Conservation (phyloP, 2,797 vertebrate genomes). For the Hippopotamyrus pictus region DNA sequence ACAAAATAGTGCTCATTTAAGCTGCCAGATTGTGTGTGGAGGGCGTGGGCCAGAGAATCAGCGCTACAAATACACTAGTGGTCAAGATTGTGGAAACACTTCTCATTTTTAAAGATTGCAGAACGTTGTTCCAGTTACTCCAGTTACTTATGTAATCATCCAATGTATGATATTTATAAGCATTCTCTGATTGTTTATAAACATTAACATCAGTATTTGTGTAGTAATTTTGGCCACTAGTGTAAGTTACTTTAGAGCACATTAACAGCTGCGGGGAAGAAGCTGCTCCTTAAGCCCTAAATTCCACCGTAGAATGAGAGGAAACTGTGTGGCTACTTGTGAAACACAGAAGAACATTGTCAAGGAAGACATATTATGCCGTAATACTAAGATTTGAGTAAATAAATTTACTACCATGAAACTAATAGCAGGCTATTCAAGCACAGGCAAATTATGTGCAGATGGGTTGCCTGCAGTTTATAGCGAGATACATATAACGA, state of each 20-base stretch:
- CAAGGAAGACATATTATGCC: background rate
- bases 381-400: background rate
- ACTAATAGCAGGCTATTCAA: background rate
- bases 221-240: too few relatives aligned
- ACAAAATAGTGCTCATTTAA: background rate
- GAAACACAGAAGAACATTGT: background rate
- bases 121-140: too few relatives aligned
- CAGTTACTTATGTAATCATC: too few relatives aligned
- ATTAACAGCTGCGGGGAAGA: background rate
- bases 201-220: too few relatives aligned
- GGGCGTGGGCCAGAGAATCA: background rate
- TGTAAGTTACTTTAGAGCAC: background rate
- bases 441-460: background rate
- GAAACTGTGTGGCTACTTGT: background rate
- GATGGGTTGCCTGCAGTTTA: background rate
- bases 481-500: background rate
- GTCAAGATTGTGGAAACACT: too few relatives aligned
- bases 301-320: background rate
- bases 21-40: background rate
- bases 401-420: background rate
- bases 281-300: background rate
- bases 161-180: too few relatives aligned
- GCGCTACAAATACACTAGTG: too few relatives aligned
- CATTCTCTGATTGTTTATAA: too few relatives aligned
- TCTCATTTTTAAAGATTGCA: too few relatives aligned